phyloP scores from a whole-genome alignment of 2,888 invertebrate species.

The Marronus borbonicus region DNA sequence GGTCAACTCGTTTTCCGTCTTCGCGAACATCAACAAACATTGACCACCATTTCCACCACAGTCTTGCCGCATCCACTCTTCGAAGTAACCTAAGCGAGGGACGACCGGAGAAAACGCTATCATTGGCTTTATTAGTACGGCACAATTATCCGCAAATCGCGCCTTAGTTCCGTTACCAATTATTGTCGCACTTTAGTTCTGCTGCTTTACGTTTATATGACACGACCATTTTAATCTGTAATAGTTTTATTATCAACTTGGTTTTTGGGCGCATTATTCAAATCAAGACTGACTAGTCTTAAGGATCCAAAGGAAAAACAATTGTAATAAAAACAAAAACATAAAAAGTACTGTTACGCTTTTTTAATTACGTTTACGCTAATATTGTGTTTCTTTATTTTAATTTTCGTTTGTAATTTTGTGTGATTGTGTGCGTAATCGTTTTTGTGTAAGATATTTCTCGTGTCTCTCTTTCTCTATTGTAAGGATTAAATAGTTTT shows the following conservation, averaged over 20 bases:
- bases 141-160: constrained; percentile 39
- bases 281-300: constrained; percentile 66
- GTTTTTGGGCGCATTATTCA: constrained; percentile 41
- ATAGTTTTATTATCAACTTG: constrained; percentile 8
- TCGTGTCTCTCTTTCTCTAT: constrained; percentile 43
- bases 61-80: background rate
- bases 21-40: constrained; percentile 51
- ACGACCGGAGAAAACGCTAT: constrained; percentile 19
- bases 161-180: constrained; percentile 50
- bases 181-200: background rate
- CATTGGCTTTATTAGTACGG: background rate
- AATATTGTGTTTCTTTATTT: constrained; percentile 8
- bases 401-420: constrained; percentile 39
- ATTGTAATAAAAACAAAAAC: constrained; percentile 14
- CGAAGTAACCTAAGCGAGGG: background rate
- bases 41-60: constrained; percentile 4
- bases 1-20: constrained; percentile 55
- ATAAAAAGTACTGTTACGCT: constrained; percentile 18
- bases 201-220: background rate
- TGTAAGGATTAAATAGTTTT: constrained; percentile 47
- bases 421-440: constrained; percentile 58
- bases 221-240: background rate
- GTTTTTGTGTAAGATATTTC: constrained; percentile 54
- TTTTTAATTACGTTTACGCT: constrained; percentile 41
- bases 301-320: constrained; percentile 56